phyloP scores from a whole-genome alignment of 2,888 invertebrate genomes.

The Embidobia sp. region DNA sequence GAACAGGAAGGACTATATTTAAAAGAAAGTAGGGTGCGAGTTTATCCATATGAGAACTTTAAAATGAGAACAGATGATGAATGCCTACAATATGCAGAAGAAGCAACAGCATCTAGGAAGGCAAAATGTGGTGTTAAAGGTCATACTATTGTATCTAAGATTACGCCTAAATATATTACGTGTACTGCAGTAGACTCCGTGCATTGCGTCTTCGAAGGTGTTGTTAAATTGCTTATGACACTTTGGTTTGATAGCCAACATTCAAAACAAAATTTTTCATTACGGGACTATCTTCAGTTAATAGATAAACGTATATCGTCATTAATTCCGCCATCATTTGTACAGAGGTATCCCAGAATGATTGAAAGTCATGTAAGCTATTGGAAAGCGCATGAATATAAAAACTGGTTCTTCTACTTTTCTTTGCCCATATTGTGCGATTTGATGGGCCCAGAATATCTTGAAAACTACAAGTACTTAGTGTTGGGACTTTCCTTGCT shows the following conservation, averaged over 20 bases:
- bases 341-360: slow-evolving; percentile 50
- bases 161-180: slow-evolving; percentile 16
- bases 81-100: neutral
- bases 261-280: slow-evolving; percentile 16
- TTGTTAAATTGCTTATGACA: slow-evolving; percentile 1
- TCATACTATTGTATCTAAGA: neutral
- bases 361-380: slow-evolving; percentile 52
- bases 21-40: slow-evolving; percentile 7
- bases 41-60: slow-evolving; percentile 23
- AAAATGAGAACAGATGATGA: slow-evolving; percentile 18
- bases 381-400: slow-evolving; percentile 67
- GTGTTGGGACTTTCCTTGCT: slow-evolving; percentile 54
- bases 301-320: too few relatives aligned
- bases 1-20: slow-evolving; percentile 17
- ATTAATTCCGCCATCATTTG: slow-evolving; percentile 46
- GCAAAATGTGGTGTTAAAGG: slow-evolving; percentile 19
- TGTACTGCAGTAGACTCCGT: slow-evolving; percentile 45
- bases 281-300: neutral
- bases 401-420: slow-evolving; percentile 62
- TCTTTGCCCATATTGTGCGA: slow-evolving; percentile 63
- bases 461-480: slow-evolving; percentile 55
- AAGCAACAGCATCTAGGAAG: neutral
- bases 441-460: slow-evolving; percentile 56
- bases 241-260: slow-evolving; percentile 40
- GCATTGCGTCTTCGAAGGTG: slow-evolving; percentile 54